Base-by-base conservation (phyloP, 2,888 invertebrate species). In the Antheraea yamamai region DNA sequence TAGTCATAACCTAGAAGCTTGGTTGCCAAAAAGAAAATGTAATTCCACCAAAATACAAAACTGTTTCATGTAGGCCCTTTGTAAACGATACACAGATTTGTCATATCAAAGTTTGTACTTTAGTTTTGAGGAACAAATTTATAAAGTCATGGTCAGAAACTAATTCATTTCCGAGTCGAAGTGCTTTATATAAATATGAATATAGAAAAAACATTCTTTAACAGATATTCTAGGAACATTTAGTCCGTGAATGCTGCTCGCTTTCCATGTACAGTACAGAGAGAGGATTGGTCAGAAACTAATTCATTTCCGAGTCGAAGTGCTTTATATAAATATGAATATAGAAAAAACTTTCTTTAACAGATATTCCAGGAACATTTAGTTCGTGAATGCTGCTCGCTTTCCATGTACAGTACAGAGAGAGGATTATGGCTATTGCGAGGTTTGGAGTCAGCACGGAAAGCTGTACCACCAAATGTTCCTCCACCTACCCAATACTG, bases 401-500 rank as follows among this genome's bases (percentile, higher is more conserved):
- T 88, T 0, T 76, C 79, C 0, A 16, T 58, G 2, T 85, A 86
- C 77, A 77, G 77, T 0, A 73, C 75, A 0, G 76, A 78, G 0
- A 86, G 89, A 0, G 74, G 82, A 0, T 23, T 88, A 1, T 30
- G 55, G 0, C 75, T 91, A 3, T 78, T 93, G 7, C 87, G 88
- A 0, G 83, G 85, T 1, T 52, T 92, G 55, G 93, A 94, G 61
- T 88, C 89, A 10, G 66, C 72, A 16, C 74, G 76, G 7, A 72
- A 73, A 20, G 64, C 55, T 16, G 72, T 66, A 4, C 76, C 76
- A 14, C 55, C 74, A 8, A 26, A 4, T 0, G 84, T 87, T 2
- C 84, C 92, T 8, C 90, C 94, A 0, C 93, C 92, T 12, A 90
- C 94, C 0, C 93, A 94, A 72, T 88, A 92, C 84, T 92, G 92